Evolutionary conservation across 2,888 invertebrate species (phyloP), one percentile per base, ranked within the genome.

Genomic region (Leptopilina syphax): DNA sequence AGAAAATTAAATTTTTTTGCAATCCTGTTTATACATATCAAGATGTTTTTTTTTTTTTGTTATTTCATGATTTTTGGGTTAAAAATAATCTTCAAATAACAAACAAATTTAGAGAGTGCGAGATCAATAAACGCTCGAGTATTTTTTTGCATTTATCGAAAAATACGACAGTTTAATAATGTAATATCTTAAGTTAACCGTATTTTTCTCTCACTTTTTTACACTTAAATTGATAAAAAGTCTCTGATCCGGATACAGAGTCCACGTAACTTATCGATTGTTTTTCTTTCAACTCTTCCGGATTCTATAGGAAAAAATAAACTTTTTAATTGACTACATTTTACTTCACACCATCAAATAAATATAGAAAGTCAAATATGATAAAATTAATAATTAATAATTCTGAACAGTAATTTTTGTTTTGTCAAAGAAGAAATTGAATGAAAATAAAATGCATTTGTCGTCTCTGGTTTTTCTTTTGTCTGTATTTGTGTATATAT

Each of bases 171-270:
- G 41, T 41, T 41, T 41, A 5, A 41, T 41, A 41, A 41, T 41
- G 24, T 12, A 18, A 50, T 50, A 5, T 67, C n/a, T 13, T 67
- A n/a, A 18, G 18, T 67, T 50, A 24, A 47, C 8, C 10, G 7
- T 68, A 18, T 68, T 68, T 3, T 41, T 41, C 41, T 41, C 41
- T 41, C 6, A 5, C 41, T 6, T 41, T 41, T 41, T 41, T 41
- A 6, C 24, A 68, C 24, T 68, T 18, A 12, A 68, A 18, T 18
- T 6, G 68, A 68, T 68, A 41, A 68, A 68, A 68, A 13, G 54
- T 10, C 8, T 18, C 47, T 67, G 67, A 67, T 67, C 24, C 18
- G 67, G 67, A 67, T 67, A 67, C 67, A 67, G 47, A 67, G 67
- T 67, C 67, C 67, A 18, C 47, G 44, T 44, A 47, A 67, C 44